Conservation (phyloP, 2,113 vertebrate species). For the Thomomys bottae region DNA sequence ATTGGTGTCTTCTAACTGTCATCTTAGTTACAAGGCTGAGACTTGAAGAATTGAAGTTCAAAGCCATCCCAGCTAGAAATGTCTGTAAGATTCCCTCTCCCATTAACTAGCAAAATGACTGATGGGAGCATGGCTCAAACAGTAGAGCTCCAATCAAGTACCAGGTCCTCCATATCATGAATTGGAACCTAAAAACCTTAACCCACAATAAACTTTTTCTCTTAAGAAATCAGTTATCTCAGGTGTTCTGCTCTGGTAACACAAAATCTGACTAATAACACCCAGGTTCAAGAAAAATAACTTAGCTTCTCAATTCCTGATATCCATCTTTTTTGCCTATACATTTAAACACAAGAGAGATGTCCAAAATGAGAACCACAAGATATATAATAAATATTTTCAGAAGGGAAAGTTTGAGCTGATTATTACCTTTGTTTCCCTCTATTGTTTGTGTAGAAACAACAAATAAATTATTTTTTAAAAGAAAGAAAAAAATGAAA, state of each 20-base stretch:
- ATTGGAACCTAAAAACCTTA: neutral
- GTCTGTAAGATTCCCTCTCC: neutral
- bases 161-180: neutral
- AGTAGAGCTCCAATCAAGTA: no score
- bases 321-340: neutral
- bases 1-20: no score
- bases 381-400: conserved; percentile 32
- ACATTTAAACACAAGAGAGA: neutral
- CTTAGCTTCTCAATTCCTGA: neutral
- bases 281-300: neutral
- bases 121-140: no score
- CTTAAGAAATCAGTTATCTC: neutral
- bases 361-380: neutral
- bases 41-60: no score
- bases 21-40: no score
- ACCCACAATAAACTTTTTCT: neutral
- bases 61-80: no score
- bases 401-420: neutral
- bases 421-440: neutral
- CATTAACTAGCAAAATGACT: neutral
- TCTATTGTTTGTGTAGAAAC: neutral
- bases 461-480: neutral
- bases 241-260: neutral
- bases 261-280: neutral
- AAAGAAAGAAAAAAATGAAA: neutral